Evolutionary conservation across 2,113 vertebrate genomes (phyloP).

Genomic region (Sigmodon hispidus): DNA sequence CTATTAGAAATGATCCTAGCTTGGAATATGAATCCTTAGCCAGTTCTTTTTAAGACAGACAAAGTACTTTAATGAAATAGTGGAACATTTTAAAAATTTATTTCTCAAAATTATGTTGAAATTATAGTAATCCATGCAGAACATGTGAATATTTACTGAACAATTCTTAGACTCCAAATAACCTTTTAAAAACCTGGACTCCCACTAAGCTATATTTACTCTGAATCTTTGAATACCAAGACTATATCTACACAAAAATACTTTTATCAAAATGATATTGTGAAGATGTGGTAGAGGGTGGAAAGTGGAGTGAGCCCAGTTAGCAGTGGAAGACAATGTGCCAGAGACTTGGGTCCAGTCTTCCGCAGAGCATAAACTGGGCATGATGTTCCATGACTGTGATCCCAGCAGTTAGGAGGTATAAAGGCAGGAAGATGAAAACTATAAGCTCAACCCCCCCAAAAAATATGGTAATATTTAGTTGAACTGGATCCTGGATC

Average conservation of each 20-base stretch:
- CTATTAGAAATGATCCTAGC: constrained; percentile 70
- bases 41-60: constrained; percentile 59
- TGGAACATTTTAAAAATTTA: constrained; percentile 58
- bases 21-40: constrained; percentile 67
- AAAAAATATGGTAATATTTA: background rate
- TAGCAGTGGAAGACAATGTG: too few relatives aligned
- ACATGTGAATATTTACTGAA: background rate
- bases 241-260: background rate
- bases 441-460: background rate
- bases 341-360: background rate
- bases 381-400: too few relatives aligned
- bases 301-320: too few relatives aligned
- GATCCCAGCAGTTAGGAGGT: background rate
- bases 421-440: background rate
- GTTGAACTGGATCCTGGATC: constrained; percentile 17
- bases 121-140: constrained; percentile 41
- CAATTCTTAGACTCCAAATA: background rate
- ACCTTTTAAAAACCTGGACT: background rate
- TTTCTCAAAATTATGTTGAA: constrained; percentile 67
- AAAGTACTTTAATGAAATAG: constrained; percentile 58
- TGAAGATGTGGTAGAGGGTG: background rate
- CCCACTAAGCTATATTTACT: background rate
- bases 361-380: too few relatives aligned
- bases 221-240: background rate
- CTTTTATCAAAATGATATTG: constrained; percentile 31